A percentile compares a stretch with the other conserved stretches of the same genome.
Conservation (phyloP, 2,113 vertebrate genomes). For the Rousettus leschenaultii region DNA sequence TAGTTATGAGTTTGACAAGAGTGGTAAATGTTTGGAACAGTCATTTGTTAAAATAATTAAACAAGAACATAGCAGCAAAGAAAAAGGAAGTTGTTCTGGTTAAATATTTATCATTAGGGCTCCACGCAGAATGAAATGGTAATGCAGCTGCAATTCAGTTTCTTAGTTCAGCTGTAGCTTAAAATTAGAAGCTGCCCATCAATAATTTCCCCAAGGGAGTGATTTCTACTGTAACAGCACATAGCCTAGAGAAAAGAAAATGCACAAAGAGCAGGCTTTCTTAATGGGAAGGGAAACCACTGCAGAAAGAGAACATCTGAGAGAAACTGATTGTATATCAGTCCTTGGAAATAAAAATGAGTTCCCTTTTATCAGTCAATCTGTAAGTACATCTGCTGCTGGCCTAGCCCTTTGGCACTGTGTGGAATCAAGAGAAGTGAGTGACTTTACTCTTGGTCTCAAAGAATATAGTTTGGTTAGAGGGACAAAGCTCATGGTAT, state of each 20-base stretch:
- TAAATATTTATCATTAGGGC: conserved; percentile 73
- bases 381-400: not conserved
- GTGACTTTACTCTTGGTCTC: not conserved
- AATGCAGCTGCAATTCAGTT: conserved; percentile 44
- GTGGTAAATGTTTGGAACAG: conserved; percentile 48
- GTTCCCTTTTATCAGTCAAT: not conserved
- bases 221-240: conserved; percentile 56
- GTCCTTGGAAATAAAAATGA: conserved; percentile 10
- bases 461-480: not conserved
- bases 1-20: conserved; percentile 42
- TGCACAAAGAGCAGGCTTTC: conserved; percentile 42
- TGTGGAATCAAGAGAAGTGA: not conserved
- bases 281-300: conserved; percentile 35
- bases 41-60: conserved; percentile 74
- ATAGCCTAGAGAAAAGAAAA: conserved; percentile 25
- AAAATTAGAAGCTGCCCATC: conserved; percentile 74
- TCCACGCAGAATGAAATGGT: conserved; percentile 50
- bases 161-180: conserved; percentile 70
- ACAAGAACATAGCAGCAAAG: conserved; percentile 40
- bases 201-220: conserved; percentile 61
- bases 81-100: conserved; percentile 63
- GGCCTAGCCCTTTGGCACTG: not conserved
- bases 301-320: not conserved
- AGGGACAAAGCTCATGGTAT: not conserved
- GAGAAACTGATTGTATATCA: not conserved